These are phyloP conservation scores for Sebastes vulpes DNA, from an alignment of 2,797 vertebrate species.

Conservation along the genomic window DNA sequence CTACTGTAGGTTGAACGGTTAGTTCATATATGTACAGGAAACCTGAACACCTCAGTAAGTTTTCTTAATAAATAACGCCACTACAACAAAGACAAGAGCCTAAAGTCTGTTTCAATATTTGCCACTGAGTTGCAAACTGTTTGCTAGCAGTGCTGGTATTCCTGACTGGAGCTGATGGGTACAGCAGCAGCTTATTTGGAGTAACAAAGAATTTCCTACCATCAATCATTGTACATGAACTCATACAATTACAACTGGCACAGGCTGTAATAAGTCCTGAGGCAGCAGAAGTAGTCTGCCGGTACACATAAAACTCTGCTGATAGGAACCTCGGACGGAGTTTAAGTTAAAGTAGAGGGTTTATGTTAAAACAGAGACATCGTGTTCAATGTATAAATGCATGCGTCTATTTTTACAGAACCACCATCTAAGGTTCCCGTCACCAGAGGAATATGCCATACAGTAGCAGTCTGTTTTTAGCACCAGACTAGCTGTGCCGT, in stretches of 20 bases:
- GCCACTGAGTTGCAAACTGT: neutral
- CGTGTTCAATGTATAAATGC: conserved; percentile 22
- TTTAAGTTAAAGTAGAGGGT: conserved; percentile 40
- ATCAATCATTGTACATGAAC: conserved; percentile 44
- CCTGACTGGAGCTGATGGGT: conserved; percentile 15
- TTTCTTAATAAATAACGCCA: neutral
- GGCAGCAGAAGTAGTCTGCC: conserved; percentile 13
- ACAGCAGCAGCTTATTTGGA: conserved; percentile 26
- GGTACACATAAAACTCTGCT: conserved; percentile 18
- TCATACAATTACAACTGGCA: conserved; percentile 46
- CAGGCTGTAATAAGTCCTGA: conserved; percentile 18
- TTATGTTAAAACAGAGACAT: conserved; percentile 24
- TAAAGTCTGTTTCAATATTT: neutral
- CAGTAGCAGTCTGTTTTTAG: conserved; percentile 43
- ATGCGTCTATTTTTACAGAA: conserved; percentile 42
- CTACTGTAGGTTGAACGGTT: neutral
- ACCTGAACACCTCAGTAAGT: neutral
- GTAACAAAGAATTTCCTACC: conserved; percentile 39
- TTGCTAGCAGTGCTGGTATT: conserved; percentile 1
- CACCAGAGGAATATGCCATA: conserved; percentile 17
- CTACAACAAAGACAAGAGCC: neutral
- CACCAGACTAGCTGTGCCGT: conserved; percentile 9
- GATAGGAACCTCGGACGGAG: conserved; percentile 15
- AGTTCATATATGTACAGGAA: neutral
- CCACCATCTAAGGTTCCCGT: conserved; percentile 10